Percentiles rank a stretch among this genome's conserved stretches.
phyloP scores from a whole-genome alignment of 2,113 vertebrate genomes.

The Dinomys branickii region DNA sequence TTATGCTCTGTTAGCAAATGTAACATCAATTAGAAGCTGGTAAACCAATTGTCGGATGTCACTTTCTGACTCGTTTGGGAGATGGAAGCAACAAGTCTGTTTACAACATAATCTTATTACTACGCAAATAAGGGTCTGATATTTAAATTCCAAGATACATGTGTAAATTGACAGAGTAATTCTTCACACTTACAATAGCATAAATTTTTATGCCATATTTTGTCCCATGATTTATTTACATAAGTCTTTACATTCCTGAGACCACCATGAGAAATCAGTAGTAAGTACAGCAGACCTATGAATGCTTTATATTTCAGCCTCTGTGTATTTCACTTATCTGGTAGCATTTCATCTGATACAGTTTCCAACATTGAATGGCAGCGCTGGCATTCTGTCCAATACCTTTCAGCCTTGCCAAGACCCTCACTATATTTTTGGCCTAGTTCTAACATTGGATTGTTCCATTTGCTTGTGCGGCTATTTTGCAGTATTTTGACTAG shows the following conservation, averaged over 20 bases:
- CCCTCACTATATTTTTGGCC: no score
- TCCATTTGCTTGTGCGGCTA: no score
- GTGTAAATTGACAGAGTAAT: background rate
- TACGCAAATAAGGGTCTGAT: background rate
- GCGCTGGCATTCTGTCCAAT: no score
- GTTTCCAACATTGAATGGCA: no score
- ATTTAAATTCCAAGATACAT: background rate
- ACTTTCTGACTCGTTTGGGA: background rate
- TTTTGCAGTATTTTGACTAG: no score
- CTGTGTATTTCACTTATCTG: no score
- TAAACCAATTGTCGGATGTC: background rate
- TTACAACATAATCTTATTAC: background rate
- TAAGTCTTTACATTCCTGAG: background rate
- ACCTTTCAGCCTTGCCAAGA: no score
- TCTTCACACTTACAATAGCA: background rate
- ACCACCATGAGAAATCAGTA: background rate
- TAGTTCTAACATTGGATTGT: no score
- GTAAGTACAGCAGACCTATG: background rate
- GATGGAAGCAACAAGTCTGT: background rate
- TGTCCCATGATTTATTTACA: background rate
- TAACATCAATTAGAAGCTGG: background rate
- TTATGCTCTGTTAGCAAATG: background rate
- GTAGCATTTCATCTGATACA: no score
- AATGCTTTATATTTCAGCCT: no score
- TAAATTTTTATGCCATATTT: background rate